Conservation (phyloP, 2,113 vertebrate genomes). For the Nesogale talazaci region DNA sequence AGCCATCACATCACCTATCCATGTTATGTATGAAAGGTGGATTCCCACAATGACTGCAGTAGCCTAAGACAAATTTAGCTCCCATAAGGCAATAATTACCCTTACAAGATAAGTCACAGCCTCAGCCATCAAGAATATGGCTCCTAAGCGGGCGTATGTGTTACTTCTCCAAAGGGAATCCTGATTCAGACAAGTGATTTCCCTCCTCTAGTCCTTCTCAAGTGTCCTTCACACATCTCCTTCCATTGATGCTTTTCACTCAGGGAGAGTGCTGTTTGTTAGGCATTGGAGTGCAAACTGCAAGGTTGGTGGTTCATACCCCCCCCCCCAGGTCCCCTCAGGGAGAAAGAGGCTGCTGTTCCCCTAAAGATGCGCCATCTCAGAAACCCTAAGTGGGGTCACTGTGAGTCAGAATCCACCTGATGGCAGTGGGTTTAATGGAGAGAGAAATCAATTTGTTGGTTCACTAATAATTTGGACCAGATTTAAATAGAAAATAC, state of each 20-base stretch:
- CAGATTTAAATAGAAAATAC: slow-evolving; percentile 34
- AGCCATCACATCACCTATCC: neutral
- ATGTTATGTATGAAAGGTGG: neutral
- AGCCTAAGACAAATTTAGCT: slow-evolving; percentile 1
- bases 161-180: neutral
- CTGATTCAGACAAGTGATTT: neutral
- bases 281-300: too few species aligned
- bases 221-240: neutral
- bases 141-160: neutral
- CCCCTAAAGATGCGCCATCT: too few species aligned
- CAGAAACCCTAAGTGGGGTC: too few species aligned
- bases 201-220: neutral
- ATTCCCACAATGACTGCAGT: neutral
- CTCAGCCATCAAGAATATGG: neutral
- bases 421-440: too few species aligned
- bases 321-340: neutral
- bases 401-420: too few species aligned
- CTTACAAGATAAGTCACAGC: neutral
- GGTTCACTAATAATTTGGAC: slow-evolving; percentile 30
- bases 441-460: neutral
- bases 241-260: slow-evolving; percentile 28
- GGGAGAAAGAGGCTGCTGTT: neutral
- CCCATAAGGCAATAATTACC: neutral
- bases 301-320: too few species aligned
- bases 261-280: too few species aligned